Evolutionary conservation across 2,113 vertebrate species (phyloP), one percentile per base, ranked within the genome.

Genomic region (Cinclus mexicanus): DNA sequence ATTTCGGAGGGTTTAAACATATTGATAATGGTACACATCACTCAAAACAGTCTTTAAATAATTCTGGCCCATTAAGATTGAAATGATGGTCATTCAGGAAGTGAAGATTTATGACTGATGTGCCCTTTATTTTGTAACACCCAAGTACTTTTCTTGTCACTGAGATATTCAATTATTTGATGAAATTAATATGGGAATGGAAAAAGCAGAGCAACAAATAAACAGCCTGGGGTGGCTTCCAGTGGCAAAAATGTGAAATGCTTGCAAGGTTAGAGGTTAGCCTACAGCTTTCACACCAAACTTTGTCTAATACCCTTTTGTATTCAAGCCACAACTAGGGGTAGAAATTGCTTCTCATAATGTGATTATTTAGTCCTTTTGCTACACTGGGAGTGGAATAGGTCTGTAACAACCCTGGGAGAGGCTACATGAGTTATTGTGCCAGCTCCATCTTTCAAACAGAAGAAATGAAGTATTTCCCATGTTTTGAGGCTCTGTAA

Each of bases 141-240:
- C 35, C 23, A 25, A 83, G 12, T 59, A 12, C 44, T 83, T 88
- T 91, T 85, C 28, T 86, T 91, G 57, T 86, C 55, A 64, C 14
- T 44, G 50, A 79, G 28, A 72, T 35, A 77, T 50, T 72, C 1
- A 28, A 57, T 89, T 68, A 55, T 79, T 84, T 95, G 65, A 84
- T 61, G 19, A 56, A 80, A 69, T 87, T 82, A 61, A 79, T 67
- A 60, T 3, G 8, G 35, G 61, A 79, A 91, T 3, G 7, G 74
- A 92, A 93, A 95, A 94, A 95, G 23, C 41, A 53, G 72, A 91
- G 42, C 28, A 81, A 84, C 39, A 92, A 82, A 72, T 37, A 56
- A 69, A 80, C 56, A 90, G 46, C 23, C 20, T 0, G 0, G 21
- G 29, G 20, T 72, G 55, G 26, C 41, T 83, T 82, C 50, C 50